Evolutionary conservation across 1,140 invertebrate genomes (phyloP).

Genomic region (Mya arenaria): DNA sequence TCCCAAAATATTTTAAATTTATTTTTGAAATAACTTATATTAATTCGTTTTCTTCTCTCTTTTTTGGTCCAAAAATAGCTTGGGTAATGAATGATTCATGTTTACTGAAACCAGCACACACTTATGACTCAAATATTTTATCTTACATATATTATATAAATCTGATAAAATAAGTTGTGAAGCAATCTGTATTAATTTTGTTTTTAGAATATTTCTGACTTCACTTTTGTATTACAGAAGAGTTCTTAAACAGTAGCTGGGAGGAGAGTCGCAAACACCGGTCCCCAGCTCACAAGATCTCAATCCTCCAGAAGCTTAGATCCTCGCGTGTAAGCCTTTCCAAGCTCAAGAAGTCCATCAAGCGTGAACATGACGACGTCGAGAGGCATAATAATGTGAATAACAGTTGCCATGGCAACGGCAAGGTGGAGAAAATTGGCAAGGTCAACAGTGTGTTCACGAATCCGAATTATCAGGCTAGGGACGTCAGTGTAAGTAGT

Average conservation of each 20-base stretch:
- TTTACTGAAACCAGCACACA: too few relatives aligned
- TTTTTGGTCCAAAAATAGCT: too few relatives aligned
- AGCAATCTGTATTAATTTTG: too few relatives aligned
- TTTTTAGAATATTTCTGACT: too few relatives aligned
- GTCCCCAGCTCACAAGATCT: constrained; percentile 65
- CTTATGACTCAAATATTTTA: too few relatives aligned
- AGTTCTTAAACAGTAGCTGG: constrained; percentile 37
- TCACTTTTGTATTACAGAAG: constrained; percentile 40
- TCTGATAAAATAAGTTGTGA: too few relatives aligned
- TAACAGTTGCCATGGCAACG: constrained; percentile 17
- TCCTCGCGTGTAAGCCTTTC: constrained; percentile 47
- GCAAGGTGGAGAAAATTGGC: constrained; percentile 9
- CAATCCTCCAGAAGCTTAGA: constrained; percentile 68
- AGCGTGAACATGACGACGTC: constrained; percentile 13
- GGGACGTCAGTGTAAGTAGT: neutral
- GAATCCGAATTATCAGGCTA: neutral
- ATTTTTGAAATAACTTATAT: too few relatives aligned
- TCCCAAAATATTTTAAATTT: too few relatives aligned
- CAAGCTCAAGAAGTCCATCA: constrained; percentile 52
- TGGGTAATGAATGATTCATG: too few relatives aligned
- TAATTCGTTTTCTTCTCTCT: too few relatives aligned
- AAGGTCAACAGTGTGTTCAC: constrained; percentile 1
- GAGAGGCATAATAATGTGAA: constrained; percentile 6
- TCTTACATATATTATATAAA: too few relatives aligned
- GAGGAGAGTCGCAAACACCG: constrained; percentile 61